Evolutionary conservation across 1,140 invertebrate species (phyloP), one percentile per base, ranked within the genome.

Genomic region (Caerostris extrusa): DNA sequence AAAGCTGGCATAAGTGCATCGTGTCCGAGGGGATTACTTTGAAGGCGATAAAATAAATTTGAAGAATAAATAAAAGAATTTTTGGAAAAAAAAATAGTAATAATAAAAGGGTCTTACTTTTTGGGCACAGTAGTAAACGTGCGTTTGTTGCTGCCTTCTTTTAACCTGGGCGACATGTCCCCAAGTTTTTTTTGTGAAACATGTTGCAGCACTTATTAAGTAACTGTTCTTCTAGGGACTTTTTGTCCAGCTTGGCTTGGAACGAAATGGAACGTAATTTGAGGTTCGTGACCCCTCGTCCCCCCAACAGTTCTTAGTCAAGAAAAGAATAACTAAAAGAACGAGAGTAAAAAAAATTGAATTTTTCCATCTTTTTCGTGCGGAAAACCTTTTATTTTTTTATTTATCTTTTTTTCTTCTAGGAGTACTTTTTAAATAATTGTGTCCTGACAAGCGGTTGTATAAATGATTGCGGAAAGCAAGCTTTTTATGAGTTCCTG

Each of bases 371-470:
- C 57, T 50, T 67, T n/a, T 61, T 88, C 34, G 60, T 64, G 60
- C 57, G 58, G 34, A 88, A 88, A 88, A 55, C 6, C 10, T 17
- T 6, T n/a, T 12, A 58, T 85, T 58, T 58, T 61, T 53, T 14
- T n/a, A n/a, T n/a, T n/a, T n/a, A n/a, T n/a, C n/a, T n/a, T 87
- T 17, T 77, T 64, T 17, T 60, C 64, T 53, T 34, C 53, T 34
- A 8, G 34, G 10, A 7, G 12, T 56, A 67, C 85, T 90, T 71
- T n/a, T 90, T 69, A 90, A 90, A 77, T 90, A 90, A 90, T 90
- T 90, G 61, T 55, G 53, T 90, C 55, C 61, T 90, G 64, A 90
- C 64, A 90, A 77, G 61, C 55, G 88, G 53, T 90, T 69, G n/a
- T 90, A 55, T 60, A 71, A 69, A 71, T 67, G 53, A 57, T 67